Base-by-base conservation (phyloP, 2,113 vertebrate species). In the Pan paniscus region DNA sequence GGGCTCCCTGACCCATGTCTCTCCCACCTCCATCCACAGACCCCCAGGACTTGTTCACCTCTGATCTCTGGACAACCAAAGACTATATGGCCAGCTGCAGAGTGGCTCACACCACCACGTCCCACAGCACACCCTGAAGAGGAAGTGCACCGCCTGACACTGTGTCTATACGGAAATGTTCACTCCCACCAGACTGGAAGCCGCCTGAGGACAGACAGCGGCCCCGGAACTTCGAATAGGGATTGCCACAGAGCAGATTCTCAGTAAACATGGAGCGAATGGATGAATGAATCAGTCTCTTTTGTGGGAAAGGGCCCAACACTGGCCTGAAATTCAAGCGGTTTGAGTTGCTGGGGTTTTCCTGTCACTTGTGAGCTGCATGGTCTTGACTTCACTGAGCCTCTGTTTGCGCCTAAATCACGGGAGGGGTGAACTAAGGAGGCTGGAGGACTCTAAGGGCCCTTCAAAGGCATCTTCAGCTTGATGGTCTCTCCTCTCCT, bases 231-330 rank as follows among this genome's bases (percentile, higher is more conserved):
- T 85, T 67, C 55, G 72, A 89, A 73, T 27, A 89, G 72, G 87
- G 20, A 83, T 25, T 72, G 11, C 8, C 48, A 68, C 32, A 43
- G 46, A 68, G 55, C 32, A 76, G 70, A 70, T 43, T 30, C 35
- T 94, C 43, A 43, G 18, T 61, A 73, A 78, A 59, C 38, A 35
- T 1, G 46, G 89, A 83, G 32, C 30, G 32, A 82, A 43, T 82
- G 27, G 59, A 17, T 59, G 59, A 89, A 57, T 17, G 35, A 86
- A 57, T 68, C 8, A 43, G 40, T 67, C 5, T 46, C 12, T 32
- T 93, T 90, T 40, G 57, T 55, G 35, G 46, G 73, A 89, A 92
- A 76, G 25, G 73, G n/a, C 52, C 91, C 40, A 40, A n/a, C 50
- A 17, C 16, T 43, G 70, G 75, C 59, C 38, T 68, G 35, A 81